Conservation (phyloP, 1,140 invertebrate species). For the Steinernema feltiae region DNA sequence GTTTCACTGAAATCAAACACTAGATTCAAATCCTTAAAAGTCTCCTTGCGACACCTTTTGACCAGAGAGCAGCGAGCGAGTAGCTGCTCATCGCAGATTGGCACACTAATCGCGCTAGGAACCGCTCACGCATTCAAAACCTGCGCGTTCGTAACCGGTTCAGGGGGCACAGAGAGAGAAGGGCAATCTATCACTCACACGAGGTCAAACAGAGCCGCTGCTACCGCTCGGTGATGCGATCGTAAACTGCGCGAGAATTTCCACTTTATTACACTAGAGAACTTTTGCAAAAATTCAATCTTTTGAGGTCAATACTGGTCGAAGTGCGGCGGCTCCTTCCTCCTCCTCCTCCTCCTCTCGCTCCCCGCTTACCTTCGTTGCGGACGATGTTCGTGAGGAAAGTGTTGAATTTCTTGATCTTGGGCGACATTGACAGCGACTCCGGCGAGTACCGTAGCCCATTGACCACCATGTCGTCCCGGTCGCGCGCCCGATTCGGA, state of each 20-base stretch:
- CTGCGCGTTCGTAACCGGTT: too few relatives aligned
- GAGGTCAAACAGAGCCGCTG: too few relatives aligned
- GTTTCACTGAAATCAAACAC: constrained; percentile 6
- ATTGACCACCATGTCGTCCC: background rate
- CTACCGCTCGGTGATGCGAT: too few relatives aligned
- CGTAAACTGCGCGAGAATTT: too few relatives aligned
- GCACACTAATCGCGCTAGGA: too few relatives aligned
- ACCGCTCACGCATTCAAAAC: too few relatives aligned
- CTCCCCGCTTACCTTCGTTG: constrained; percentile 26
- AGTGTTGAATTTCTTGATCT: constrained; percentile 22
- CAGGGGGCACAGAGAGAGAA: too few relatives aligned
- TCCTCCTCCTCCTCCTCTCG: background rate
- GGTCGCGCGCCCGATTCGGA: constrained; percentile 32
- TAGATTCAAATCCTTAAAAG: constrained; percentile 6
- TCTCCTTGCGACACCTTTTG: background rate
- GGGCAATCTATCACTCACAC: too few relatives aligned
- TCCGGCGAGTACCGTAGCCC: background rate
- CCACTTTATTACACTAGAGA: too few relatives aligned
- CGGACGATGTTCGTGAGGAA: constrained; percentile 31
- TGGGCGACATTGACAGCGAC: constrained; percentile 4
- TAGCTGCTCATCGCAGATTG: too few relatives aligned
- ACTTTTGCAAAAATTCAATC: too few relatives aligned
- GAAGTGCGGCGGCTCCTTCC: background rate
- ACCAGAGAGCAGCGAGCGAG: background rate
- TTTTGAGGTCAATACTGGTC: too few relatives aligned